A percentile compares a stretch with the other conserved stretches of the same genome.
Evolutionary conservation across 1,140 invertebrate species (phyloP).

Genomic region (Pristionchus pacificus): DNA sequence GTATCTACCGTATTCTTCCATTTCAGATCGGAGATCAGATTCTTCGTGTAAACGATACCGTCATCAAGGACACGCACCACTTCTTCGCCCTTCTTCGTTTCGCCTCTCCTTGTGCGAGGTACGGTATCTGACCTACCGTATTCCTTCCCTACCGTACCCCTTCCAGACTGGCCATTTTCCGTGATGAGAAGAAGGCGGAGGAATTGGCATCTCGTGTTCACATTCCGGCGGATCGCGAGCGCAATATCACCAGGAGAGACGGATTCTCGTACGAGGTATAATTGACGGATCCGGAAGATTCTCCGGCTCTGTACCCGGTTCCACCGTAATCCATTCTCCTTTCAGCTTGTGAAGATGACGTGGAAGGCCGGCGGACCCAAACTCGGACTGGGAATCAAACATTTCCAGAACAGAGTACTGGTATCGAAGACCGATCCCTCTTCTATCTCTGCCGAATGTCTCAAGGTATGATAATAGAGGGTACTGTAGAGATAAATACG

Average conservation of each 20-base stretch:
- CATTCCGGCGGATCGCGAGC: conserved; percentile 46
- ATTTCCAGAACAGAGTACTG: conserved; percentile 43
- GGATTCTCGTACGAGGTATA: conserved; percentile 40
- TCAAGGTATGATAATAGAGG: conserved; percentile 5
- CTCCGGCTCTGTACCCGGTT: not conserved
- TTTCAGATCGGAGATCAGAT: conserved; percentile 48
- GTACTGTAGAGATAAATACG: not conserved
- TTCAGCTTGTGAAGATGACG: conserved; percentile 43
- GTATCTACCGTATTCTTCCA: not conserved
- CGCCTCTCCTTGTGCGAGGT: too few relatives aligned
- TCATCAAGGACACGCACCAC: conserved; percentile 40
- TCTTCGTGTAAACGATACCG: conserved; percentile 35
- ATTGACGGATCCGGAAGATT: not conserved
- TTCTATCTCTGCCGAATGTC: conserved; percentile 29
- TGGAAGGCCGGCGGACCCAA: conserved; percentile 43
- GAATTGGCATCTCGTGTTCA: conserved; percentile 40
- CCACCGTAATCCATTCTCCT: not conserved
- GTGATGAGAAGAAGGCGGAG: conserved; percentile 36
- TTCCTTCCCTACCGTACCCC: too few relatives aligned
- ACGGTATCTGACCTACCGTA: too few relatives aligned
- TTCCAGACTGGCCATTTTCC: conserved; percentile 11
- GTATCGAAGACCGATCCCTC: conserved; percentile 20
- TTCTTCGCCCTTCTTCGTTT: conserved; percentile 45
- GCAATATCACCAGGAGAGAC: conserved; percentile 47
- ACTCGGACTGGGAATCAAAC: conserved; percentile 47